Evolutionary conservation across 1,140 invertebrate species (phyloP).

Genomic region (Drosophila sucinea): DNA sequence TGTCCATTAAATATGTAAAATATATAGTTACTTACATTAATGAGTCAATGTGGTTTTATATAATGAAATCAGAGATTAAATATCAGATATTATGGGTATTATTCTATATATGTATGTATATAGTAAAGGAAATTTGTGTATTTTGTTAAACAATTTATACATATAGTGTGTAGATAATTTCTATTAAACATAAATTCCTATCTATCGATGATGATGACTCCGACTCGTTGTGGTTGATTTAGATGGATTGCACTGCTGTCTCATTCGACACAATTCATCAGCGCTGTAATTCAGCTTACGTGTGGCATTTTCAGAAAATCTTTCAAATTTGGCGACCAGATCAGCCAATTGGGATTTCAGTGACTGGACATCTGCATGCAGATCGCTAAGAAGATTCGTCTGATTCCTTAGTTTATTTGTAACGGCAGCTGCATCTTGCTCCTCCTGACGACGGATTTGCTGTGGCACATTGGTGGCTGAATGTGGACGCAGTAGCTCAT

Average conservation of each 20-base stretch:
- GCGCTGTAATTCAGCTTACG: constrained; percentile 71
- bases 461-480: constrained; percentile 78
- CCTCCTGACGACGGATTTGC: constrained; percentile 48
- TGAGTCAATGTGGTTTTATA: no score
- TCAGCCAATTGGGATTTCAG: constrained; percentile 62
- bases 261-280: constrained; percentile 72
- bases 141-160: neutral
- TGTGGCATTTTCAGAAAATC: constrained; percentile 64
- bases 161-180: constrained; percentile 7
- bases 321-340: constrained; percentile 65
- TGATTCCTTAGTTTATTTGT: constrained; percentile 63
- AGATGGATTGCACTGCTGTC: constrained; percentile 28
- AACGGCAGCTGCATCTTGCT: constrained; percentile 38
- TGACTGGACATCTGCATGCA: constrained; percentile 56
- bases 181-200: neutral
- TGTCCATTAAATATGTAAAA: neutral
- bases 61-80: no score
- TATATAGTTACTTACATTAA: no score
- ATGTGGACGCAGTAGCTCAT: constrained; percentile 71
- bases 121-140: no score
- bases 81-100: no score
- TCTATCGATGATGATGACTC: constrained; percentile 2
- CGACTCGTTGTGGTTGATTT: constrained; percentile 4
- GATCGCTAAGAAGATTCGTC: constrained; percentile 53
- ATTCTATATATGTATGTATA: no score